Percentiles rank a stretch among this genome's conserved stretches.
Conservation (phyloP, 2,113 vertebrate genomes). For the Thunnus thynnus region DNA sequence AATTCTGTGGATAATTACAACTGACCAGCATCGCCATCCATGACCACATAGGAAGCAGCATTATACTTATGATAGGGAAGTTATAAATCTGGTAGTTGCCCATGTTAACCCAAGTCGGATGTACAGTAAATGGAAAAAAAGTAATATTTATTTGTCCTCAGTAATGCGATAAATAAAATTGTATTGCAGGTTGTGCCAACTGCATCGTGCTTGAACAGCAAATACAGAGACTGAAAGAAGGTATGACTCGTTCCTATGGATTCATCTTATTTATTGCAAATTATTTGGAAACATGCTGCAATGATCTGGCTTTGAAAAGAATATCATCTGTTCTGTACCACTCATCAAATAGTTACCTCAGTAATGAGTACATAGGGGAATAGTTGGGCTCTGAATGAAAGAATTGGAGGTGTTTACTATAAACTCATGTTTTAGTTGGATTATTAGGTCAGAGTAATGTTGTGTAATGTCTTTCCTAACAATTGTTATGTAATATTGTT, state of each 20-base stretch:
- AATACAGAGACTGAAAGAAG: slow-evolving; percentile 65
- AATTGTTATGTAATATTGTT: no score
- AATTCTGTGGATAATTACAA: not conserved
- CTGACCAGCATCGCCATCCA: not conserved
- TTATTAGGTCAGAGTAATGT: no score
- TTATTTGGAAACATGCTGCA: not conserved
- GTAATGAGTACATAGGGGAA: no score
- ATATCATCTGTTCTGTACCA: no score
- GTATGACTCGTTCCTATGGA: slow-evolving; percentile 18
- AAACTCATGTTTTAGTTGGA: no score
- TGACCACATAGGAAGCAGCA: not conserved
- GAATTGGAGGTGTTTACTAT: no score
- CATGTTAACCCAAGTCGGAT: not conserved
- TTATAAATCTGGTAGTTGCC: not conserved
- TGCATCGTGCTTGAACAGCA: slow-evolving; percentile 55
- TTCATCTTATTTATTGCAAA: not conserved
- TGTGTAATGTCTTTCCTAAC: no score
- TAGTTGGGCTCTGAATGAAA: no score
- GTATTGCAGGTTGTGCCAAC: slow-evolving; percentile 67
- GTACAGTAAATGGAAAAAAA: not conserved
- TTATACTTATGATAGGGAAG: not conserved
- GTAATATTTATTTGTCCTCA: not conserved
- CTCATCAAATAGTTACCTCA: no score
- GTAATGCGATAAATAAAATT: not conserved
- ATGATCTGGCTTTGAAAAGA: not conserved